A percentile compares a stretch with the other conserved stretches of the same genome.
phyloP scores from a whole-genome alignment of 1,140 invertebrate species.

The Lethocerus indicus region DNA sequence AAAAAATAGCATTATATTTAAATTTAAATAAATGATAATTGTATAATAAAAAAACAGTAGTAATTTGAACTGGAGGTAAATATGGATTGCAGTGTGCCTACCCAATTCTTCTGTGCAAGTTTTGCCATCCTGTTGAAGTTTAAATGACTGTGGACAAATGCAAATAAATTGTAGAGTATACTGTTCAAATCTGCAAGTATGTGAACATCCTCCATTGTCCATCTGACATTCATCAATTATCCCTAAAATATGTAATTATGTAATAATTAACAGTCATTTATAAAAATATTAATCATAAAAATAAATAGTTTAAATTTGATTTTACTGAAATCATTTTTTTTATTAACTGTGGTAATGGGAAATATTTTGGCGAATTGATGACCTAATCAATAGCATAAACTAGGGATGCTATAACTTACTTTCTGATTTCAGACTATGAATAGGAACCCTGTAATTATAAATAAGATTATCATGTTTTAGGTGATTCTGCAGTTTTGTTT shows the following conservation, averaged over 20 bases:
- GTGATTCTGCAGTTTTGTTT: constrained; percentile 28
- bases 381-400: too few species aligned
- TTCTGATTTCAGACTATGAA: constrained; percentile 26
- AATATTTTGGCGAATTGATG: too few species aligned
- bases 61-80: too few species aligned
- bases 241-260: constrained; percentile 18
- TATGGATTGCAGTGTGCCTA: too few species aligned
- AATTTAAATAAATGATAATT: constrained; percentile 11
- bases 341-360: neutral
- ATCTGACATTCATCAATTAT: constrained; percentile 56
- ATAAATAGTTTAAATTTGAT: neutral
- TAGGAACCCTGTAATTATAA: constrained; percentile 31
- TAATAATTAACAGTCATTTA: too few species aligned
- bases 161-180: constrained; percentile 42
- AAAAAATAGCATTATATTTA: constrained; percentile 15
- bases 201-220: constrained; percentile 54
- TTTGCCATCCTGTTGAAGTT: constrained; percentile 28
- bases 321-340: neutral
- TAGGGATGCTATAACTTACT: constrained; percentile 19
- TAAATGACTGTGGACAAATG: constrained; percentile 39
- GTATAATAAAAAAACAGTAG: too few species aligned
- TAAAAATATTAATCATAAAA: neutral
- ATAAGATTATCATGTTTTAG: constrained; percentile 32
- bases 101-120: constrained; percentile 27
- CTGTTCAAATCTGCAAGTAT: constrained; percentile 56